Conservation (phyloP, 2,797 vertebrate species). For the Anguilla megastoma region DNA sequence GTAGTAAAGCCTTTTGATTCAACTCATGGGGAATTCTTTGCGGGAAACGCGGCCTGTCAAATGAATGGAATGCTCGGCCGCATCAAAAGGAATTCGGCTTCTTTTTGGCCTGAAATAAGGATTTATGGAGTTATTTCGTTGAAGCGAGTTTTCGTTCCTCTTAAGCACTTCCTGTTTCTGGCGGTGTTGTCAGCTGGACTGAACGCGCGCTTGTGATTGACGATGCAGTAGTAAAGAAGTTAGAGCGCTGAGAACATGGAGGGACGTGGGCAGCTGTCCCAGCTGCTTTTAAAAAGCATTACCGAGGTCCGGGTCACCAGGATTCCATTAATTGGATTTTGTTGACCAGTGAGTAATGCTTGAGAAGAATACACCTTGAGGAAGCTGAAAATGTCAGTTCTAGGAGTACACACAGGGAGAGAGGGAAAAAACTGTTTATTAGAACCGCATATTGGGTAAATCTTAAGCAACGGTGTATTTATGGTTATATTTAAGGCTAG, state of each 20-base stretch:
- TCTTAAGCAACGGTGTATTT: background rate
- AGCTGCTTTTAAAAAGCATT: conserved; percentile 15
- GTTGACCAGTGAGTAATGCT: background rate
- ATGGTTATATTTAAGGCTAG: background rate
- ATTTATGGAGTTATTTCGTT: background rate
- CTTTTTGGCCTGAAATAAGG: background rate
- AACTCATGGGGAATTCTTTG: background rate
- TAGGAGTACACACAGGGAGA: background rate
- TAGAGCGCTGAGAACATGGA: background rate
- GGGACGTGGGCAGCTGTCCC: background rate
- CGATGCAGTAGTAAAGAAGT: background rate
- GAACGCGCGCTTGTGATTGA: background rate
- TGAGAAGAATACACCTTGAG: background rate
- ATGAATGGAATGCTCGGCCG: background rate
- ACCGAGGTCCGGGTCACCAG: background rate
- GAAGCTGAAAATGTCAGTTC: background rate
- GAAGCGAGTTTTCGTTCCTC: background rate
- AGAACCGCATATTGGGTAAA: background rate
- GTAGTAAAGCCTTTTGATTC: background rate
- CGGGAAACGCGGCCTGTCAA: background rate
- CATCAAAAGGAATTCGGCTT: background rate
- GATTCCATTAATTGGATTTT: conserved; percentile 1
- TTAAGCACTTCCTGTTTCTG: background rate
- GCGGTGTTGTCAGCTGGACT: background rate
- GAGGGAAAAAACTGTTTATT: background rate